A percentile compares a stretch with the other conserved stretches of the same genome.
Evolutionary conservation across 2,113 vertebrate genomes (phyloP).

Genomic region (Lipophrys pholis): DNA sequence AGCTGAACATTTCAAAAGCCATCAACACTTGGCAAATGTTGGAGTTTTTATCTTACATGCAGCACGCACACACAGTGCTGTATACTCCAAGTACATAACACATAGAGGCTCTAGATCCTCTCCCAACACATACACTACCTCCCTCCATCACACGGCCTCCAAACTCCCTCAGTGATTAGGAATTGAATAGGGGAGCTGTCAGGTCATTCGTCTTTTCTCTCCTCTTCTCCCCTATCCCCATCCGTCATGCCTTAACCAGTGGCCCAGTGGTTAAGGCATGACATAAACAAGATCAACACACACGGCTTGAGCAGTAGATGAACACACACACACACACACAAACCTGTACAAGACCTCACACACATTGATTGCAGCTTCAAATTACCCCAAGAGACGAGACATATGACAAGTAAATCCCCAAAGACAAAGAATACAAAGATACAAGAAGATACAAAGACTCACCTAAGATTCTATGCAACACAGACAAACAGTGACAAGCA

Average conservation of each 20-base stretch:
- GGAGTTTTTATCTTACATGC: background rate
- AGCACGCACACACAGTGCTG: background rate
- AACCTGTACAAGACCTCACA: background rate
- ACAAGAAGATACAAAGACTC: too few species aligned
- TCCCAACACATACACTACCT: background rate
- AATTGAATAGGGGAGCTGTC: conserved; percentile 69
- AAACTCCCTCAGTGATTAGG: conserved; percentile 62
- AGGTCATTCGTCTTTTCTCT: conserved; percentile 67
- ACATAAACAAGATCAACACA: conserved; percentile 64
- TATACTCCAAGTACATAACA: background rate
- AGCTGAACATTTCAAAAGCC: background rate
- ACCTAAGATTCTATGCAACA: background rate
- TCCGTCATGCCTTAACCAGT: conserved; percentile 72
- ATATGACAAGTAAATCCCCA: conserved; percentile 20
- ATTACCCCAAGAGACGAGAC: conserved; percentile 35
- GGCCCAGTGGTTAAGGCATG: conserved; percentile 18
- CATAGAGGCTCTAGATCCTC: background rate
- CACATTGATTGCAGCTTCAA: conserved; percentile 16
- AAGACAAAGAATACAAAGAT: background rate
- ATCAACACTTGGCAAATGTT: background rate
- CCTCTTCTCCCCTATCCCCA: conserved; percentile 52
- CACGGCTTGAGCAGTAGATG: conserved; percentile 8
- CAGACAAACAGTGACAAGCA: background rate
- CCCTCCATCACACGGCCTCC: conserved; percentile 41
- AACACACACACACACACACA: conserved; percentile 12